These are phyloP conservation scores for Scotopteryx bipunctaria DNA, from an alignment of 2,888 invertebrate genomes.

Conservation along the genomic window DNA sequence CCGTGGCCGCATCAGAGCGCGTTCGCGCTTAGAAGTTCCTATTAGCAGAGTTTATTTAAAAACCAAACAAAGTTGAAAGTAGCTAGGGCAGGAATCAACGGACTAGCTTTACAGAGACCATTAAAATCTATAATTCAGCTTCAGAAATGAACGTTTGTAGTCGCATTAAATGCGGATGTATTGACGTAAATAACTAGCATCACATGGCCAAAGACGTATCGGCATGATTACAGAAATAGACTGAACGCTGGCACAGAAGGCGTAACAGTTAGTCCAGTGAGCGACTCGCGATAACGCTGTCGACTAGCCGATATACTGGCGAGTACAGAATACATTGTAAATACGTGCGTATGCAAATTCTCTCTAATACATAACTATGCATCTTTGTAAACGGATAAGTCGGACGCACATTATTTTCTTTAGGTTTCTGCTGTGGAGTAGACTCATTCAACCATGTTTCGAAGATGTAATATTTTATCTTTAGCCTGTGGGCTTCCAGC, in stretches of 20 bases:
- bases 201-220: slow-evolving; percentile 59
- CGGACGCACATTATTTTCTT: no score
- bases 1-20: no score
- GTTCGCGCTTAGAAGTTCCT: no score
- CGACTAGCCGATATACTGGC: not conserved
- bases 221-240: slow-evolving; percentile 66
- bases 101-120: not conserved
- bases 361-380: no score
- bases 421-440: no score
- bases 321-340: not conserved
- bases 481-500: no score
- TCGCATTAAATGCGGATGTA: slow-evolving; percentile 41
- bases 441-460: no score
- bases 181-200: slow-evolving; percentile 66
- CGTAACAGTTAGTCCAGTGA: slow-evolving; percentile 6
- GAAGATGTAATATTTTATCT: no score
- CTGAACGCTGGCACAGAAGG: slow-evolving; percentile 39
- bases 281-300: slow-evolving; percentile 9
- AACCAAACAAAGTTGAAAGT: no score
- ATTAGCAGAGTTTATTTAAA: no score
- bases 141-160: slow-evolving; percentile 10
- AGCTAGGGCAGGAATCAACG: not conserved
- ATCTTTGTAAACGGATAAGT: not conserved
- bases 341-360: not conserved
- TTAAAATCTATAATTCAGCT: not conserved